phyloP scores from a whole-genome alignment of 2,888 invertebrate species.

The Hypsopygia costalis region DNA sequence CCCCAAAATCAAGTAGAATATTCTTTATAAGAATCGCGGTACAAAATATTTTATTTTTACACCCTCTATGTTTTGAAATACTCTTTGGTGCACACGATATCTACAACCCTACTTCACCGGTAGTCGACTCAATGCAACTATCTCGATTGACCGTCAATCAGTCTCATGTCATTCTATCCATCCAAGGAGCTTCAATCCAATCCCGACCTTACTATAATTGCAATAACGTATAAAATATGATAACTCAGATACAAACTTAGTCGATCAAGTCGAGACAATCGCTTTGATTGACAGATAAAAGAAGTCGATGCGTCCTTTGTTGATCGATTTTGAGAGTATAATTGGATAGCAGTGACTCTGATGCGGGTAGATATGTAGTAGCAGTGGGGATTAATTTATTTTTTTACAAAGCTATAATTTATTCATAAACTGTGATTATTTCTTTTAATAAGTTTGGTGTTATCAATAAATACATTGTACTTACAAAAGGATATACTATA shows the following conservation, averaged over 20 bases:
- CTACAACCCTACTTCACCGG: conserved; percentile 35
- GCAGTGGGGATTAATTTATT: no score
- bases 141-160: conserved; percentile 62
- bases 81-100: no score
- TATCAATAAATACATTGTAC: no score
- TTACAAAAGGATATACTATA: no score
- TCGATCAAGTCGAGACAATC: conserved; percentile 55
- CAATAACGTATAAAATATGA: background rate
- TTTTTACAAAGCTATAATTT: no score
- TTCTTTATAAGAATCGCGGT: no score
- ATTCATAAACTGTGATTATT: no score
- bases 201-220: background rate
- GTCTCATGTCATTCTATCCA: conserved; percentile 22
- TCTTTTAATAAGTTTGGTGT: no score
- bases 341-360: conserved; percentile 44
- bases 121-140: conserved; percentile 44
- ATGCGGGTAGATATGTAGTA: background rate
- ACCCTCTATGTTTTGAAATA: no score
- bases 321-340: conserved; percentile 50
- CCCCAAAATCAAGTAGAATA: no score
- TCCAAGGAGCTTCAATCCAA: background rate
- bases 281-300: conserved; percentile 71
- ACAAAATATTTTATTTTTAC: no score
- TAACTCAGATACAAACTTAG: background rate
- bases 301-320: conserved; percentile 58